phyloP scores from a whole-genome alignment of 53 echinoderm and acorn worm genomes.

The Apostichopus leukothele region DNA sequence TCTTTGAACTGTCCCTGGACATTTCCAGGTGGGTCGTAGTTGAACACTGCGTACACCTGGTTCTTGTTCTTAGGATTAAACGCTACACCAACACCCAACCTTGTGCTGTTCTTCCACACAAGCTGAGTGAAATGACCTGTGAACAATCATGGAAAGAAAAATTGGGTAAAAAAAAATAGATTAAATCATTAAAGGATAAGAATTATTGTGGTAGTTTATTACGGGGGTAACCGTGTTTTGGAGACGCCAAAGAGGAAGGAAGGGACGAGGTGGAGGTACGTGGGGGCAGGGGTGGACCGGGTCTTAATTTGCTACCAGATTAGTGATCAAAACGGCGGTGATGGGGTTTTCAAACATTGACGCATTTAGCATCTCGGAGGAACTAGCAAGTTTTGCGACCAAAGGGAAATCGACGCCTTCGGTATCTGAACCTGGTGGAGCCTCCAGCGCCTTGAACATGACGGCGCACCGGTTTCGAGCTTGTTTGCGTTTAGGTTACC shows the following conservation, averaged over 20 bases:
- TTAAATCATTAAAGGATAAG: not conserved
- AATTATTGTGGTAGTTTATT: not conserved
- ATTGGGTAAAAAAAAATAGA: not conserved
- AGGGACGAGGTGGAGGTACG: too few relatives aligned
- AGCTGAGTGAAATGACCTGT: constrained; percentile 95
- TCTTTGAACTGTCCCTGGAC: constrained; percentile 77
- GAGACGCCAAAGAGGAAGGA: too few relatives aligned
- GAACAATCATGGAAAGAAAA: too few relatives aligned
- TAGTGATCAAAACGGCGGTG: not conserved
- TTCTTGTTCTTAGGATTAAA: constrained; percentile 89
- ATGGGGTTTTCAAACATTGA: too few relatives aligned
- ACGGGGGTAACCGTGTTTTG: not conserved
- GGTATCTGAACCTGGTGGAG: too few relatives aligned
- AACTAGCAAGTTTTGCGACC: too few relatives aligned
- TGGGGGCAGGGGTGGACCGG: too few relatives aligned
- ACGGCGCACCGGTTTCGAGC: too few relatives aligned
- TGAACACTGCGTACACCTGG: constrained; percentile 88
- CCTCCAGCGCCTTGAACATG: too few relatives aligned
- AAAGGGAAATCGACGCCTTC: too few relatives aligned
- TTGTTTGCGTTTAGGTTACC: too few relatives aligned
- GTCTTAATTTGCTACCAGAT: not conserved
- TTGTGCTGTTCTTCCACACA: constrained; percentile 83
- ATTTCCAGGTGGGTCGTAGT: constrained; percentile 91
- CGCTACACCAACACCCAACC: constrained; percentile 80
- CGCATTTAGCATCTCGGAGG: too few relatives aligned